Evolutionary conservation across 2,888 invertebrate genomes (phyloP).

Genomic region (Macaria notata): DNA sequence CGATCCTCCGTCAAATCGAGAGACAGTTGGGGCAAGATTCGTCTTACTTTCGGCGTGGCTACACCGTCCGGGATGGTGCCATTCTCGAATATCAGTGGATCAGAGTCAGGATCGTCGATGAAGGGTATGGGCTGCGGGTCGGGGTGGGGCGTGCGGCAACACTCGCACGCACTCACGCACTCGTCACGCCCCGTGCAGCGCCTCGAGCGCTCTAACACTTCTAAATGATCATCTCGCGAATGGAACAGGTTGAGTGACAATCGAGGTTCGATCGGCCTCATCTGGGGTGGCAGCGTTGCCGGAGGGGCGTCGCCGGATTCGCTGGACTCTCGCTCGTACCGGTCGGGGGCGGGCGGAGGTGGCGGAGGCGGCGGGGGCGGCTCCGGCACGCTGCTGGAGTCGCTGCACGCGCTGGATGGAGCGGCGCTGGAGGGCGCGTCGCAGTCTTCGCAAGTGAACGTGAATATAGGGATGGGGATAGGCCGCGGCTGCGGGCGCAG

Average conservation of each 20-base stretch:
- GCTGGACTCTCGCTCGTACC: constrained; percentile 55
- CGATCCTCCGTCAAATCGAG: constrained; percentile 61
- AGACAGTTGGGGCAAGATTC: constrained; percentile 71
- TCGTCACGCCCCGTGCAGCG: constrained; percentile 67
- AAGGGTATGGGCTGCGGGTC: constrained; percentile 69
- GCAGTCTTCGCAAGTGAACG: constrained; percentile 73
- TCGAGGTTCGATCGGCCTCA: constrained; percentile 69
- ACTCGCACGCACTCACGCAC: constrained; percentile 73
- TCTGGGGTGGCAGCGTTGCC: constrained; percentile 63
- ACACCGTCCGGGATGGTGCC: constrained; percentile 55
- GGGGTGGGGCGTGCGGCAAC: constrained; percentile 73
- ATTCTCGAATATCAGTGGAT: constrained; percentile 73
- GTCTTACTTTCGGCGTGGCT: constrained; percentile 66
- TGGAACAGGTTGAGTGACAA: constrained; percentile 66
- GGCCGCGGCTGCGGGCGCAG: constrained; percentile 48
- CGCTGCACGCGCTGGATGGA: constrained; percentile 18
- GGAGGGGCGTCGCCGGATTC: constrained; percentile 53
- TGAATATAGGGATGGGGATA: constrained; percentile 71
- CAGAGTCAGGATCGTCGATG: constrained; percentile 73
- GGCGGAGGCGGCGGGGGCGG: constrained; percentile 51
- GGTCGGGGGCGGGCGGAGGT: constrained; percentile 50
- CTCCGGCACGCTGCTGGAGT: constrained; percentile 31
- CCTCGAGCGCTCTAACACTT: constrained; percentile 46
- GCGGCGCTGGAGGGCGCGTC: constrained; percentile 44
- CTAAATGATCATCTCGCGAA: constrained; percentile 22